Base-by-base conservation (phyloP, 2,888 invertebrate genomes). In the Eupithecia tripunctaria region DNA sequence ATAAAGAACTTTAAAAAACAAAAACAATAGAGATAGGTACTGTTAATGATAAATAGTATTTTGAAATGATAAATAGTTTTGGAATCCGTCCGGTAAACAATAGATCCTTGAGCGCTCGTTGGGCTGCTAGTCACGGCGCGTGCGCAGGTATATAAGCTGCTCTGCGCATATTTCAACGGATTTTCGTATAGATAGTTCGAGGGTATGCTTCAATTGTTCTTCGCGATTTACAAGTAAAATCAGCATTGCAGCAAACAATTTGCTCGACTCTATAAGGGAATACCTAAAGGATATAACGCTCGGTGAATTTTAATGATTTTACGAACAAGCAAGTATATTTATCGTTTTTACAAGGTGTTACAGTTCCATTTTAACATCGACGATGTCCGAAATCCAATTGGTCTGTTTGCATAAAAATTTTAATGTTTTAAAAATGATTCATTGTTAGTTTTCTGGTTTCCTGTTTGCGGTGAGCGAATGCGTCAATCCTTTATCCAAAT, bases 91-190 rank as follows among this genome's bases (percentile, higher is more conserved):
- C 68, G 38, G 75, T 76, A 60, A 74, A 77, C 75, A 76, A 79
- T 70, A 75, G 78, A 82, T 85, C 85, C 83, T 83, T 82, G 85
- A 81, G 72, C 21, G 36, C 70, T 76, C 71, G 62, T 79, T 87
- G 82, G 68, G 80, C 14, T 84, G 79, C 85, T 56, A 65, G 82
- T 86, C 88, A 88, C 86, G 87, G 71, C 72, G 79, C 82, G 82
- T 77, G 67, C 78, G 84, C 76, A 65, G 71, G 41, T 68, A n/a
- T n/a, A n/a, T n/a, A 59, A 51, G 47, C 65, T 73, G 8, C 29
- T 77, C 77, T 75, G 71, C 71, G 77, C 76, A 78, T 82, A 79
- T 74, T 73, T 79, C 70, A 79, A 70, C 74, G 72, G 73, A 73
- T 77, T 78, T 79, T 77, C 72, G 78, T 78, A 78, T 75, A 76